phyloP scores from a whole-genome alignment of 2,113 vertebrate genomes.

The Vulpes lagopus region DNA sequence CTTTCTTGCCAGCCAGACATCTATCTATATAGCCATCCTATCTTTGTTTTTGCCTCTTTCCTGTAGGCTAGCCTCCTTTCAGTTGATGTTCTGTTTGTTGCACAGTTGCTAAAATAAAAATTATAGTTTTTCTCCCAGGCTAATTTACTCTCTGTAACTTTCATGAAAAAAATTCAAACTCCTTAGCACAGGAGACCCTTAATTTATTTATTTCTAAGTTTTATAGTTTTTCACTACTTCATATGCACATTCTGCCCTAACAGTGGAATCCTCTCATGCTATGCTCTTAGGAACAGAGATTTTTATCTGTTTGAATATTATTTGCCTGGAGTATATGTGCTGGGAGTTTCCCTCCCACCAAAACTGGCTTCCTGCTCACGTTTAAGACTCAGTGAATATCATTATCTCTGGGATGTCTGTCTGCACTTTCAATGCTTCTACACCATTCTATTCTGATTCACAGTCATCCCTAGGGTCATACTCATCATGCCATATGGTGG shows the following conservation, averaged over 20 bases:
- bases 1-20: neutral
- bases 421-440: neutral
- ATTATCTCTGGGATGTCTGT: neutral
- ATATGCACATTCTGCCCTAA: neutral
- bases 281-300: neutral
- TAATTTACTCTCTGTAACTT: neutral
- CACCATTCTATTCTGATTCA: neutral
- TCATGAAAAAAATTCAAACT: neutral
- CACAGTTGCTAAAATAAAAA: neutral
- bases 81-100: neutral
- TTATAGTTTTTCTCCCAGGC: neutral
- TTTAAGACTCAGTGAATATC: neutral
- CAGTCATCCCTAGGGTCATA: neutral
- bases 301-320: conserved; percentile 15
- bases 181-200: neutral
- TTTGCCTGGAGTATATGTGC: neutral
- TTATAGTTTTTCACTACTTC: neutral
- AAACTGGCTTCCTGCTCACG: neutral
- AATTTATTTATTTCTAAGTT: neutral
- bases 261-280: neutral
- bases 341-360: neutral
- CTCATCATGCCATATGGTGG: neutral
- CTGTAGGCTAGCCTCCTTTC: neutral
- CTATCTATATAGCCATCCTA: neutral
- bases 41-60: neutral